A percentile compares a stretch with the other conserved stretches of the same genome.
Evolutionary conservation across 2,113 vertebrate species (phyloP).

Genomic region (Ahaetulla prasina): DNA sequence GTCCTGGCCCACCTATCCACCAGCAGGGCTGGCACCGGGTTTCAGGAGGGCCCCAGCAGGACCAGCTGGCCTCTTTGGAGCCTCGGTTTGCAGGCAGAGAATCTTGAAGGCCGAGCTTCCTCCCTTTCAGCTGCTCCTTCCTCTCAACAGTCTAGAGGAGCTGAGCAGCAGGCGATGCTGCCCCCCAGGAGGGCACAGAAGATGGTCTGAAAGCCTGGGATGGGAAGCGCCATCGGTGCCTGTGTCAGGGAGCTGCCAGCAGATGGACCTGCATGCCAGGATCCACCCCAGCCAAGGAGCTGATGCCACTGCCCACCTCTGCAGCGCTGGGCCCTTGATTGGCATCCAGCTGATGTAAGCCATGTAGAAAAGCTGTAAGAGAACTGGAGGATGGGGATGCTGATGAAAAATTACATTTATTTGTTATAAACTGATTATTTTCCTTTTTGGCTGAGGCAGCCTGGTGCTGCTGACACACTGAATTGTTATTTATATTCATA

Average conservation of each 20-base stretch:
- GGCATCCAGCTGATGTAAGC: neutral
- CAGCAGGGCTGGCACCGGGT: neutral
- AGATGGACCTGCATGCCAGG: neutral
- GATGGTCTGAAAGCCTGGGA: neutral
- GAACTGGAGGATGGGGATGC: neutral
- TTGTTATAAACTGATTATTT: conserved; percentile 19
- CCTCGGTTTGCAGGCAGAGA: too few species aligned
- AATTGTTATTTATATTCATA: conserved; percentile 17
- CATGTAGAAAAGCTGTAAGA: neutral
- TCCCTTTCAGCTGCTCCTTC: too few species aligned
- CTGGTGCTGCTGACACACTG: conserved; percentile 1
- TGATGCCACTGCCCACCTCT: neutral
- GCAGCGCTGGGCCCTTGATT: neutral
- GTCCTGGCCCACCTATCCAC: neutral
- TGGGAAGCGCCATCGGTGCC: neutral
- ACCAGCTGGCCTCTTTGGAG: neutral
- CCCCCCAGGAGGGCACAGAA: neutral
- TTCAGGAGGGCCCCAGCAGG: neutral
- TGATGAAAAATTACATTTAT: conserved; percentile 2
- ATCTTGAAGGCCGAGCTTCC: neutral
- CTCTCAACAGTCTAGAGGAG: neutral
- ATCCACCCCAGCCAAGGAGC: neutral
- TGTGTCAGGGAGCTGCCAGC: neutral
- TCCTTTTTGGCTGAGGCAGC: conserved; percentile 11
- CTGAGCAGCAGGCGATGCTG: neutral